Evolutionary conservation across 2,888 invertebrate species (phyloP), one percentile per base, ranked within the genome.

Genomic region (Agrotis ipsilon): DNA sequence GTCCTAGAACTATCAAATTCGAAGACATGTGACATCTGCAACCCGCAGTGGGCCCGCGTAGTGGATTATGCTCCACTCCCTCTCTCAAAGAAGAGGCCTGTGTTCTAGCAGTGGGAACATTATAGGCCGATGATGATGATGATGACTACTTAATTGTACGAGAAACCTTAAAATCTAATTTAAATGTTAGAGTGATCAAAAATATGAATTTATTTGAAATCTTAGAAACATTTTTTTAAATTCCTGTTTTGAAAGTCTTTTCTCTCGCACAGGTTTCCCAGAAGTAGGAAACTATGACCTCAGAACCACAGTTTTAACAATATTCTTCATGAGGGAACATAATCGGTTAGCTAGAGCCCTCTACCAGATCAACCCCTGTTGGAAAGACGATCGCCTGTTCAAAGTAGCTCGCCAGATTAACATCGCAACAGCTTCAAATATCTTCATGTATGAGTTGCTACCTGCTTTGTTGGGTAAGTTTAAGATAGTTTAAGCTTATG

Each of bases 261-360:
- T 11, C 39, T 39, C 39, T 39, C 9, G 11, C 39, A 13, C 45
- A 92, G 92, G 92, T 68, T 90, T 86, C 32, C 89, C 93, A 62
- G 88, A 88, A 87, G 89, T 87, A n/a, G 93, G 92, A 43, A 93
- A 93, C 80, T 88, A 88, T 69, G 92, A 93, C 63, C 78, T 94
- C 43, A 87, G 93, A 73, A 92, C 92, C 0, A 92, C 93, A 11
- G 86, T 89, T 1, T 83, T 94, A 27, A 86, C 89, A 14, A 93
- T 94, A 83, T 94, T 91, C 79, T 94, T 94, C 76, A 91, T 91
- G 89, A 87, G 93, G n/a, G 92, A 94, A 78, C 94, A 94, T 75
- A 94, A 94, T 72, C 87, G 93, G 27, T 57, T 94, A n/a, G 94
- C 94, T 6, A 88, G 72, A 21, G 83, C 80, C 16, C 83, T 94